phyloP scores from a whole-genome alignment of 2,888 invertebrate species.

The Leptopilina syphax region DNA sequence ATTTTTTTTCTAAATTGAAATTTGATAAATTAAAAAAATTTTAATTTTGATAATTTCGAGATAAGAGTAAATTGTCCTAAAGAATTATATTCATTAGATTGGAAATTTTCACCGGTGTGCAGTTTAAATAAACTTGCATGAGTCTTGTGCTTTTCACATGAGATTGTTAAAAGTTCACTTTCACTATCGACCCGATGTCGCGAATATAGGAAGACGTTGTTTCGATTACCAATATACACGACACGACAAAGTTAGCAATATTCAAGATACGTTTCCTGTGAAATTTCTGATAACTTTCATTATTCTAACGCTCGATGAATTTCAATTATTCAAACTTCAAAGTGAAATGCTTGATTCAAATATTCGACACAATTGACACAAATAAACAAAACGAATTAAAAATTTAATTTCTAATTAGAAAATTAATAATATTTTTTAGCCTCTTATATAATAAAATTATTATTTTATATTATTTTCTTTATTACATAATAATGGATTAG shows the following conservation, averaged over 20 bases:
- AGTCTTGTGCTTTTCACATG: conserved; percentile 62
- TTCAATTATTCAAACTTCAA: neutral
- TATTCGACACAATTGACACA: neutral
- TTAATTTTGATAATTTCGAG: too few species aligned
- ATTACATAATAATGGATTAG: too few species aligned
- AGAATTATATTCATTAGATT: neutral
- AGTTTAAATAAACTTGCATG: conserved; percentile 14
- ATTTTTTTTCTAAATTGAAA: too few species aligned
- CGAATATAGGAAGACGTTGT: conserved; percentile 66
- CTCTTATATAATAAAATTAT: too few species aligned
- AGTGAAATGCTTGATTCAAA: conserved; percentile 1
- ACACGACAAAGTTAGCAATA: conserved; percentile 42
- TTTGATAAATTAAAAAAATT: too few species aligned
- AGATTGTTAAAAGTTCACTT: conserved; percentile 66
- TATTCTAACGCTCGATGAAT: conserved; percentile 23
- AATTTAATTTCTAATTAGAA: too few species aligned
- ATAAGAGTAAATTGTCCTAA: neutral
- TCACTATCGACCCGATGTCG: conserved; percentile 66
- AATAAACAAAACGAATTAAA: too few species aligned
- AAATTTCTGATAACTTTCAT: conserved; percentile 50
- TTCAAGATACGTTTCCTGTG: conserved; percentile 48
- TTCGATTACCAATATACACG: conserved; percentile 57
- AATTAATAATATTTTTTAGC: too few species aligned
- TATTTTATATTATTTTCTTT: too few species aligned
- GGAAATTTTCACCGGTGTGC: neutral